These are phyloP conservation scores for Clusia tigrina DNA, from an alignment of 2,888 invertebrate species.

Conservation along the genomic window DNA sequence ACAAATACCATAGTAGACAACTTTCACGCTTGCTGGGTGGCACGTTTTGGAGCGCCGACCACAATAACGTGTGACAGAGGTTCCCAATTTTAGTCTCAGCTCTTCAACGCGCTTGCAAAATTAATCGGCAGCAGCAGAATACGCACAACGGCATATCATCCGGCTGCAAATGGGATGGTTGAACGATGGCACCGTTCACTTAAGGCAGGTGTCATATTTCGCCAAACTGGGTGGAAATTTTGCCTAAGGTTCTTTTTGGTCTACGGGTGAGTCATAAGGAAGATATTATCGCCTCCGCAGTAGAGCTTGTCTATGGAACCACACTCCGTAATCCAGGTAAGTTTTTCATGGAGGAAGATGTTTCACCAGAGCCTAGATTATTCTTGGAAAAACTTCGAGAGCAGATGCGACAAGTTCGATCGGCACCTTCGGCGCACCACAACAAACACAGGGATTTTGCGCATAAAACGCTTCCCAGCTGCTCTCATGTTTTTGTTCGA, in stretches of 20 bases:
- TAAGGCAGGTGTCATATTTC: conserved; percentile 44
- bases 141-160: conserved; percentile 54
- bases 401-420: conserved; percentile 25
- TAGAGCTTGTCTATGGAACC: conserved; percentile 50
- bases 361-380: conserved; percentile 12
- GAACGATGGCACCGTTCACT: conserved; percentile 59
- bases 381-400: conserved; percentile 27
- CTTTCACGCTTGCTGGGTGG: conserved; percentile 51
- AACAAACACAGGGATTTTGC: conserved; percentile 20
- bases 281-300: conserved; percentile 44
- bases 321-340: conserved; percentile 43
- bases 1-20: conserved; percentile 38
- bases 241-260: too few relatives aligned
- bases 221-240: too few relatives aligned
- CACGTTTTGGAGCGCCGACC: conserved; percentile 58
- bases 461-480: conserved; percentile 29
- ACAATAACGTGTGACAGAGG: conserved; percentile 53
- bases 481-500: conserved; percentile 30
- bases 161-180: conserved; percentile 58
- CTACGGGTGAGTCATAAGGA: conserved; percentile 45
- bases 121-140: conserved; percentile 40
- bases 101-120: conserved; percentile 45
- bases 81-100: conserved; percentile 49
- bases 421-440: conserved; percentile 27
- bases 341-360: conserved; percentile 30